Conservation (phyloP, 2,888 invertebrate genomes). For the Epicampocera succincta region DNA sequence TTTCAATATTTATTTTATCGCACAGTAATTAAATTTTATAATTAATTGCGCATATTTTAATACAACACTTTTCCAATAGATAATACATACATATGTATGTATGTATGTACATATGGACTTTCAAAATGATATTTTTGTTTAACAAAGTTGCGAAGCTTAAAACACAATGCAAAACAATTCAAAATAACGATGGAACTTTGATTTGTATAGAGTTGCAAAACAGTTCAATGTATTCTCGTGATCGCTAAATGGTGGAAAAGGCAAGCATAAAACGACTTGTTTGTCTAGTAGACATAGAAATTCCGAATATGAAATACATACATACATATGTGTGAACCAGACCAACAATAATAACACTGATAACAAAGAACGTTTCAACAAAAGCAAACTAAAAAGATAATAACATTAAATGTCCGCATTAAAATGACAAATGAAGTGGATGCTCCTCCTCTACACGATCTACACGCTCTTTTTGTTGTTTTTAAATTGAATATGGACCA, state of each 20-base stretch:
- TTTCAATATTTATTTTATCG: neutral
- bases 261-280: neutral
- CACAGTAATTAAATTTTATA: slow-evolving; percentile 34
- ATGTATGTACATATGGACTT: no score
- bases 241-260: slow-evolving; percentile 15
- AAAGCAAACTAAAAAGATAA: slow-evolving; percentile 16
- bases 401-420: slow-evolving; percentile 16
- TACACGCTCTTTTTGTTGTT: neutral
- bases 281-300: slow-evolving; percentile 12
- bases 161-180: slow-evolving; percentile 1
- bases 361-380: slow-evolving; percentile 35
- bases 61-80: slow-evolving; percentile 4
- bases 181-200: neutral
- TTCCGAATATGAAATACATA: slow-evolving; percentile 14
- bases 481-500: slow-evolving; percentile 13
- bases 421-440: slow-evolving; percentile 18
- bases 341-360: slow-evolving; percentile 45
- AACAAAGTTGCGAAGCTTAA: no score
- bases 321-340: slow-evolving; percentile 30
- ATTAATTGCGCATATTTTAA: slow-evolving; percentile 11
- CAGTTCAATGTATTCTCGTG: slow-evolving; percentile 57
- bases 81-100: no score
- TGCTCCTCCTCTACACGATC: slow-evolving; percentile 4
- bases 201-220: slow-evolving; percentile 10
- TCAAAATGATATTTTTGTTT: no score